phyloP scores from a whole-genome alignment of 2,797 vertebrate genomes.

The Acrocephalus scirpaceus region DNA sequence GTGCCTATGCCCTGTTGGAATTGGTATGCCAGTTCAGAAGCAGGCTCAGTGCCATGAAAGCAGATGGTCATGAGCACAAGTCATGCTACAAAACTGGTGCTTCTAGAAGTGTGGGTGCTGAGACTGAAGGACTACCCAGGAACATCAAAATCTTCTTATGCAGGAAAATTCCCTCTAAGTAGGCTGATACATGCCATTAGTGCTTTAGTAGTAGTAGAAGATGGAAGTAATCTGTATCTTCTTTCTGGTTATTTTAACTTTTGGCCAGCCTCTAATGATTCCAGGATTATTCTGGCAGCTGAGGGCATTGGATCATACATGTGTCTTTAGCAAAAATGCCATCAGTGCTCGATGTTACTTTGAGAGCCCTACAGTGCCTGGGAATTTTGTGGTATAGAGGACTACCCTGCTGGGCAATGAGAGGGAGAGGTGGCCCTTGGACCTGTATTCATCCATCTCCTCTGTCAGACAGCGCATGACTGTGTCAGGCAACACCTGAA shows the following conservation, averaged over 20 bases:
- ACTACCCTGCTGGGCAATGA: background rate
- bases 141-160: background rate
- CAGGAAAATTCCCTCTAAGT: background rate
- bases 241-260: background rate
- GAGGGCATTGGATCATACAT: background rate
- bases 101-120: background rate
- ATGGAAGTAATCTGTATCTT: background rate
- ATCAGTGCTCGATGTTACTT: background rate
- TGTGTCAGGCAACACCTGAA: background rate
- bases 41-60: slow-evolving; percentile 20
- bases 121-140: background rate
- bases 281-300: background rate
- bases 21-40: background rate
- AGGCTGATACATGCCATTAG: background rate
- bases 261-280: background rate
- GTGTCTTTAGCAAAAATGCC: background rate
- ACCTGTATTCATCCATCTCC: background rate
- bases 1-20: background rate
- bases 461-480: background rate
- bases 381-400: background rate
- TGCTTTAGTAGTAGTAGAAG: background rate
- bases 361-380: background rate
- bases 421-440: background rate
- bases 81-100: background rate
- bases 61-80: slow-evolving; percentile 54